A percentile compares a stretch with the other conserved stretches of the same genome.
Conservation (phyloP, 2,888 invertebrate species). For the Drosophila infuscata region DNA sequence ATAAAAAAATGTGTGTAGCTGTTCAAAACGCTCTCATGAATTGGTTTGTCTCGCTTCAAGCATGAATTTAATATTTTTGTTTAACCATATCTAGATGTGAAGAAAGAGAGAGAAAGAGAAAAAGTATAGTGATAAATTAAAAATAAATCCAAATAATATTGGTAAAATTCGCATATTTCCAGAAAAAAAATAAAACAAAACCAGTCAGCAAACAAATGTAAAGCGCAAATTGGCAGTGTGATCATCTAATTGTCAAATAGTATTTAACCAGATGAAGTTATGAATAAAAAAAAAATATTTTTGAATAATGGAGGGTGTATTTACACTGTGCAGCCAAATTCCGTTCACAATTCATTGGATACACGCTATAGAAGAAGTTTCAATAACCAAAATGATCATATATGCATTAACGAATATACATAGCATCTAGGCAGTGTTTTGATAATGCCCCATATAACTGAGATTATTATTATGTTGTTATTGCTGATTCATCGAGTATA, state of each 20-base stretch:
- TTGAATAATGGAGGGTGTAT: conserved; percentile 28
- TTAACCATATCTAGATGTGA: conserved; percentile 84
- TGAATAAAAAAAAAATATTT: conserved; percentile 1
- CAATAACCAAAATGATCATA: conserved; percentile 7
- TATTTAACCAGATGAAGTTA: neutral
- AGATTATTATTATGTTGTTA: conserved; percentile 4
- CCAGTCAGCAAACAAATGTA: conserved; percentile 14
- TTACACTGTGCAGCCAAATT: conserved; percentile 32
- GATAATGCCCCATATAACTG: conserved; percentile 22
- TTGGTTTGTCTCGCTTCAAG: conserved; percentile 58
- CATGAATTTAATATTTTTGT: conserved; percentile 83
- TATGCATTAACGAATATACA: conserved; percentile 4
- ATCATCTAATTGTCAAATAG: conserved; percentile 19
- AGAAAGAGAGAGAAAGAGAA: conserved; percentile 44
- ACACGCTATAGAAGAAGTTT: conserved; percentile 1
- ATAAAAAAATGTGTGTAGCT: conserved; percentile 57
- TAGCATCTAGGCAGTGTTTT: conserved; percentile 45
- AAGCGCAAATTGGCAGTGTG: conserved; percentile 46
- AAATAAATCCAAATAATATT: conserved; percentile 25
- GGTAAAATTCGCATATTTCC: neutral
- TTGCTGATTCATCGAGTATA: conserved; percentile 2
- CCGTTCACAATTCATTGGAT: conserved; percentile 12
- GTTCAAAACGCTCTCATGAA: conserved; percentile 59
- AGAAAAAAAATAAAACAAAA: conserved; percentile 1
- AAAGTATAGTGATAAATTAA: conserved; percentile 22